Percentiles rank a stretch among this genome's conserved stretches.
Conservation (phyloP, 1,140 invertebrate genomes). For the Coboldia fuscipes region DNA sequence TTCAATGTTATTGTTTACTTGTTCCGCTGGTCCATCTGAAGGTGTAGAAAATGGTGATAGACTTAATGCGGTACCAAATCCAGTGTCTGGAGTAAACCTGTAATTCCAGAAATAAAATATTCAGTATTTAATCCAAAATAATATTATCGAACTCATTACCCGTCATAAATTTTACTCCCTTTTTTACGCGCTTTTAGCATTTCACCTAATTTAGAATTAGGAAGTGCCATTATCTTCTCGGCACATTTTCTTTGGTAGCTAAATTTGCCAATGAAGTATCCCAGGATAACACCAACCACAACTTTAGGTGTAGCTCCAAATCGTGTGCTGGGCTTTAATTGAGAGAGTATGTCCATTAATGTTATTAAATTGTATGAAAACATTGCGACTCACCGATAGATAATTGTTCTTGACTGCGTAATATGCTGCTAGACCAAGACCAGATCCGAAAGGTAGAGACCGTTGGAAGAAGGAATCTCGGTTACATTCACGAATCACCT, state of each 20-base stretch:
- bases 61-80: slow-evolving; percentile 22
- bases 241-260: slow-evolving; percentile 49
- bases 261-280: slow-evolving; percentile 52
- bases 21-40: too few species aligned
- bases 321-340: slow-evolving; percentile 26
- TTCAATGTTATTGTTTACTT: slow-evolving; percentile 8
- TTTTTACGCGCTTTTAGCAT: slow-evolving; percentile 12
- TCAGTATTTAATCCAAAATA: not conserved
- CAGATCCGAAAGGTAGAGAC: slow-evolving; percentile 36
- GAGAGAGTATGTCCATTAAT: not conserved
- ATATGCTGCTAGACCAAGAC: slow-evolving; percentile 32
- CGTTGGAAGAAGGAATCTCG: slow-evolving; percentile 45
- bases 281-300: slow-evolving; percentile 33
- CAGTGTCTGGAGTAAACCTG: slow-evolving; percentile 16
- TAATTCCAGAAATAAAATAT: not conserved
- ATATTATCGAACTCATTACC: not conserved
- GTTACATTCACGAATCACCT: slow-evolving; percentile 45
- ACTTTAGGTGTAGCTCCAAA: slow-evolving; percentile 46
- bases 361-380: slow-evolving; percentile 1
- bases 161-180: slow-evolving; percentile 5
- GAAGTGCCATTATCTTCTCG: slow-evolving; percentile 51
- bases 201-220: slow-evolving; percentile 20
- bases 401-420: slow-evolving; percentile 34
- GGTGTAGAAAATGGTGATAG: slow-evolving; percentile 21
- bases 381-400: slow-evolving; percentile 17